A percentile compares a stretch with the other conserved stretches of the same genome.
Evolutionary conservation across 2,113 vertebrate species (phyloP).

Genomic region (Peromyscus californicus): DNA sequence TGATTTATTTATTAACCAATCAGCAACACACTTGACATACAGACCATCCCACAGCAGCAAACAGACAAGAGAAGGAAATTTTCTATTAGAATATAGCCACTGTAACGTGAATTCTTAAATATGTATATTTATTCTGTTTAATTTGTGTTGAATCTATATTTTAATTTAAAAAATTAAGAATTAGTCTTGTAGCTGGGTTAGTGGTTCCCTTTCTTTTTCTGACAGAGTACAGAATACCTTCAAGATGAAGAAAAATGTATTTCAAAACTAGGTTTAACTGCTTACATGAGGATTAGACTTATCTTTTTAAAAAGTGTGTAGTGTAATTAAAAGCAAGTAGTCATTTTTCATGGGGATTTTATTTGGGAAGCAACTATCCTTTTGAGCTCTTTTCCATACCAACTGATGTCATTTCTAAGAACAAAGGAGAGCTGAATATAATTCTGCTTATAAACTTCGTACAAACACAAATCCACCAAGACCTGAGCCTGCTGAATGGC

Average conservation of each 20-base stretch:
- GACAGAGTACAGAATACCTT: too few species aligned
- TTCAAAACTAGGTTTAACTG: neutral
- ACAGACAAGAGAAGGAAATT: rapidly evolving
- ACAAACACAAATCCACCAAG: neutral
- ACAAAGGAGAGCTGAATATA: neutral
- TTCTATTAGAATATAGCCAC: neutral
- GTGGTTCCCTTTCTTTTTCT: neutral
- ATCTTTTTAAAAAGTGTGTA: neutral
- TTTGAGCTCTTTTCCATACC: neutral
- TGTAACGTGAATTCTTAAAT: neutral
- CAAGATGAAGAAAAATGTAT: neutral
- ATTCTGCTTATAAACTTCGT: conserved; percentile 20
- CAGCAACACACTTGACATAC: too few species aligned
- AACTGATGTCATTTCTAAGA: neutral
- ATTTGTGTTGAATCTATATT: neutral
- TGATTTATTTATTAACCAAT: too few species aligned
- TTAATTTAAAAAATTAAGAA: conserved; percentile 21
- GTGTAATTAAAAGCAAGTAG: neutral
- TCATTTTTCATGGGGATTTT: neutral
- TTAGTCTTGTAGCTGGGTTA: neutral
- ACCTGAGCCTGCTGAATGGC: neutral
- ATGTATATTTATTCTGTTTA: neutral
- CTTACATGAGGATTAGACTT: neutral
- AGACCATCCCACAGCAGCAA: too few species aligned
- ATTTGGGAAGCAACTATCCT: neutral